Base-by-base conservation (phyloP, 2,113 vertebrate genomes). In the Leptobrachium ailaonicum region DNA sequence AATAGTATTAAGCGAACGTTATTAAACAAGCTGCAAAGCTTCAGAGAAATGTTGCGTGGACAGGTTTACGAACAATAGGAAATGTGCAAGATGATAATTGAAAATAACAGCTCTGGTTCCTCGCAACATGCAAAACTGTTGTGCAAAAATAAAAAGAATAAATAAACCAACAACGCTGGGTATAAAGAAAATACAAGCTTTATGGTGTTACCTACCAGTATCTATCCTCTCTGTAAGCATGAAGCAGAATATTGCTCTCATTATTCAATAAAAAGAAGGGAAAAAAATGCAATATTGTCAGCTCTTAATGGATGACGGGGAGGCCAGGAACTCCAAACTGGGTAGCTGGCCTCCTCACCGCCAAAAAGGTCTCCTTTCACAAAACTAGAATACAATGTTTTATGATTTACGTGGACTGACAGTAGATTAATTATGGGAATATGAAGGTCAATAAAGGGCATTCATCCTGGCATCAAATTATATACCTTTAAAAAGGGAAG, bases 151-250 rank as follows among this genome's bases (percentile, higher is more conserved):
- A 32, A 32, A 32, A 32, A 32, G 20, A 32, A 32, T 32, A 32
- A 32, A 32, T 32, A 32, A 32, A 32, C 20, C 32, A 71, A 79
- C 42, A 53, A 53, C 42, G 47, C 67, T 62, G 45, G 4, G 41
- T 79, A 71, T 71, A 79, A 8, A 50, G 8, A 50, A 50, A 32
- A 32, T 32, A 50, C 8, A 79, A 79, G 69, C 77, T 64, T 73
- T 73, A 66, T 42, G 8, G 66, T 64, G 77, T 80, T 80, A 80
- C 70, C 70, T 80, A 80, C 77, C 70, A 80, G 77, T 66, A 70
- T 80, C 77, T 80, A 73, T 80, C 77, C 77, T 80, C 77, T 80
- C 77, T 80, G 77, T 56, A 80, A 70, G 77, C 77, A 80, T 80
- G 47, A 80, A 80, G 60, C 77, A 73, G 70, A 80, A 80, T 56